Conservation (phyloP, 2,113 vertebrate species). For the Setophaga petechia region DNA sequence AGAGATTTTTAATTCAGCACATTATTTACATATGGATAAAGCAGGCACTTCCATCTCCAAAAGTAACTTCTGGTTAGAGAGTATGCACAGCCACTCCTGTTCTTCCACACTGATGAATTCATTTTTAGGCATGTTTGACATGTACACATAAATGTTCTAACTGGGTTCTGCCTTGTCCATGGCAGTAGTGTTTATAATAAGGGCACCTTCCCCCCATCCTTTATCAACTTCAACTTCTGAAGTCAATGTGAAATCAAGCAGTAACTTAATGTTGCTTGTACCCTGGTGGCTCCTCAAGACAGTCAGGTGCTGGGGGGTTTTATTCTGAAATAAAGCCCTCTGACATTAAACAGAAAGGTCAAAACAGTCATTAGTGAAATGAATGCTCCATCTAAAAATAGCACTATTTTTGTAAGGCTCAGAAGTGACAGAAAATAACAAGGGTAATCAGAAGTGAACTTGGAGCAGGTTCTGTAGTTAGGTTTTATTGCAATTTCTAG, state of each 20-base stretch:
- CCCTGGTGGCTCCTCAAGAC: background rate
- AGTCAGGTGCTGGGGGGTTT: background rate
- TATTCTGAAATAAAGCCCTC: constrained; percentile 33
- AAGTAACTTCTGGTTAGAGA: background rate
- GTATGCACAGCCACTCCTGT: background rate
- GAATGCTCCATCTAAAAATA: constrained; percentile 57
- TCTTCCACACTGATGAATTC: background rate
- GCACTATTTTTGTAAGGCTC: background rate
- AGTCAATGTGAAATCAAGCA: background rate
- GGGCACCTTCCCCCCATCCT: background rate
- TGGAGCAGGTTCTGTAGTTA: background rate
- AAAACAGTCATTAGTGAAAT: constrained; percentile 38
- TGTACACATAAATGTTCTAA: rapidly evolving
- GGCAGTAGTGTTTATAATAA: background rate
- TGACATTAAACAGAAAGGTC: constrained; percentile 72
- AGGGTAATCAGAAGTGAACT: background rate
- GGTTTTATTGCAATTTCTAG: background rate
- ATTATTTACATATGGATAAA: background rate
- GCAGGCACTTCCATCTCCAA: background rate
- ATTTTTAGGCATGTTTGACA: background rate
- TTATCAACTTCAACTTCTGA: background rate
- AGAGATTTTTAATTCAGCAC: background rate
- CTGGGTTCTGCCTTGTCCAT: background rate
- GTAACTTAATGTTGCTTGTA: background rate
- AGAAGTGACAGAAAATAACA: background rate